phyloP scores from a whole-genome alignment of 1,140 invertebrate genomes.

The Ladona fulva region DNA sequence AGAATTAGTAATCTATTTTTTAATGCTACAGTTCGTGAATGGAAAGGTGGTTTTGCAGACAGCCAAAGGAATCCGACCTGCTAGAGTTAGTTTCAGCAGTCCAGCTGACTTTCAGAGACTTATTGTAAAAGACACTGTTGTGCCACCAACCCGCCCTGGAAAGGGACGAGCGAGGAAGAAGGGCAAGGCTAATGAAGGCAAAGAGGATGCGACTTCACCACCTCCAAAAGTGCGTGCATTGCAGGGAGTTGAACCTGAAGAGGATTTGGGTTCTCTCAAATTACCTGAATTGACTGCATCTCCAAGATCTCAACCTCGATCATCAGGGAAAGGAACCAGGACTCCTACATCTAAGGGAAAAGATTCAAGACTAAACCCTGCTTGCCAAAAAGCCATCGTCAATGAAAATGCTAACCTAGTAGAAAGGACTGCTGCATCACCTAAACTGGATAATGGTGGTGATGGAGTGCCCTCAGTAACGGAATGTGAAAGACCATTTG shows the following conservation, averaged over 20 bases:
- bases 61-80: conserved; percentile 52
- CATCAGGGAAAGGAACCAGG: not conserved
- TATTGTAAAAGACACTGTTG: not conserved
- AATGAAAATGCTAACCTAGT: not conserved
- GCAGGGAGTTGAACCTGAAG: not conserved
- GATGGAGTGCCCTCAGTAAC: too few species aligned
- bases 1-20: too few species aligned
- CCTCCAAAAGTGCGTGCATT: not conserved
- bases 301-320: not conserved
- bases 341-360: not conserved
- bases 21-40: conserved; percentile 64
- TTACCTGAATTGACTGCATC: not conserved
- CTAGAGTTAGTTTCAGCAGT: conserved; percentile 46
- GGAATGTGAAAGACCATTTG: too few species aligned
- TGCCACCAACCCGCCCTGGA: conserved; percentile 5
- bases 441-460: too few species aligned
- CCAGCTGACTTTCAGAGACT: not conserved
- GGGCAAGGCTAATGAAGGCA: not conserved
- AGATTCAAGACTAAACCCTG: not conserved
- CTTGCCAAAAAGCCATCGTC: not conserved
- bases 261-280: not conserved
- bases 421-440: too few species aligned
- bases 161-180: not conserved
- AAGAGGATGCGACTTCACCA: not conserved
- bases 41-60: conserved; percentile 63